phyloP scores from a whole-genome alignment of 30 jellyfish, hydroid and myxozoan genomes.

The Clytia hemisphaerica region DNA sequence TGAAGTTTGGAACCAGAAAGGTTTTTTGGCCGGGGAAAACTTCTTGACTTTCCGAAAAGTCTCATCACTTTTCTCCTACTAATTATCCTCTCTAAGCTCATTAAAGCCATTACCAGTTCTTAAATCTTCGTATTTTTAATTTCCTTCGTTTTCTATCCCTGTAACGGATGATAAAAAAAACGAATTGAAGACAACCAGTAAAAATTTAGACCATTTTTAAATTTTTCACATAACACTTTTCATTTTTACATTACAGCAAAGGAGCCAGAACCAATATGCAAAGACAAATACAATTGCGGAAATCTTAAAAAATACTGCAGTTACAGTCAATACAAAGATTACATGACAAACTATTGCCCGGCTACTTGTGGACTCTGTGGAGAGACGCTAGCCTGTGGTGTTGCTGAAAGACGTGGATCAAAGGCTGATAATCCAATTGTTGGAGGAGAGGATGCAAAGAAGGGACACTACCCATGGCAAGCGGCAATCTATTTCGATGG shows the following conservation, averaged over 20 bases:
- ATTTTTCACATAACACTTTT: background rate
- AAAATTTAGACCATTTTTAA: background rate
- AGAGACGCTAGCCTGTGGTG: conserved; percentile 58
- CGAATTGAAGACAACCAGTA: background rate
- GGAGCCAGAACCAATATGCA: conserved; percentile 7
- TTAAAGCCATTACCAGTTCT: no score
- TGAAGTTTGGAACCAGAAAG: no score
- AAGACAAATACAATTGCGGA: background rate
- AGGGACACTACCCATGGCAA: conserved; percentile 95
- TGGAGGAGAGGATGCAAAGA: conserved; percentile 44
- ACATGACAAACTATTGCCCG: no score
- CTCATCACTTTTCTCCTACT: no score
- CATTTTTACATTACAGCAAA: background rate
- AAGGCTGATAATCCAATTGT: conserved; percentile 13
- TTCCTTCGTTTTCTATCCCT: no score
- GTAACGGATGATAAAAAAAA: no score
- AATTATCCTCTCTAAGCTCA: no score
- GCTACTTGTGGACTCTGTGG: no score
- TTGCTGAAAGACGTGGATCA: conserved; percentile 18
- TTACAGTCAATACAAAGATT: no score
- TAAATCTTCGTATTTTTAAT: no score
- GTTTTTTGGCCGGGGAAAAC: no score
- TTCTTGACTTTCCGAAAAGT: no score
- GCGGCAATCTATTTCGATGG: conserved; percentile 46
- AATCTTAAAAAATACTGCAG: conserved; percentile 15